These are phyloP conservation scores for Notocelia uddmanniana DNA, from an alignment of 2,888 invertebrate species.

Conservation along the genomic window DNA sequence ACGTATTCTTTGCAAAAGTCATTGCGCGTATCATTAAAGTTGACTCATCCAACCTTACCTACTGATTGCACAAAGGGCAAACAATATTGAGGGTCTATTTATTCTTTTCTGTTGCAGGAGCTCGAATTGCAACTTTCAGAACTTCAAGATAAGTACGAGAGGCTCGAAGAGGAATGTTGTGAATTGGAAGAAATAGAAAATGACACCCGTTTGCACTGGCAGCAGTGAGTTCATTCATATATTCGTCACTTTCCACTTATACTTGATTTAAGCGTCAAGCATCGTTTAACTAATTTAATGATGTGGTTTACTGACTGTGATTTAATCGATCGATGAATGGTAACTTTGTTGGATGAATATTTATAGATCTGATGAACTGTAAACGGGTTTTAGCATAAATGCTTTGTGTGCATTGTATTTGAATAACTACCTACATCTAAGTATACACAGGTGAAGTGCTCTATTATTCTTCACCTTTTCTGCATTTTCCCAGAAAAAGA, in stretches of 20 bases:
- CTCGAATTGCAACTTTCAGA: slow-evolving; percentile 84
- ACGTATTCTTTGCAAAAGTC: too few species aligned
- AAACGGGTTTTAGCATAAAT: not conserved
- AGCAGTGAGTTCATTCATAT: slow-evolving; percentile 74
- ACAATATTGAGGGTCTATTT: not conserved
- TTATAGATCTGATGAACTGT: slow-evolving; percentile 9
- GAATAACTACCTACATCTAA: not conserved
- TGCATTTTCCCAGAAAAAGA: not conserved
- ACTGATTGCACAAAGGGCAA: too few species aligned
- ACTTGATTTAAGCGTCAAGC: slow-evolving; percentile 14
- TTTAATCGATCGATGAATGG: slow-evolving; percentile 10
- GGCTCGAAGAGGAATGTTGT: slow-evolving; percentile 89
- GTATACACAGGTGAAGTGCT: not conserved
- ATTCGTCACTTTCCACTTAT: slow-evolving; percentile 28
- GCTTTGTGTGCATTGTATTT: not conserved
- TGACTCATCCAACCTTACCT: not conserved
- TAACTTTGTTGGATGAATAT: slow-evolving; percentile 5
- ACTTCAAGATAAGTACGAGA: slow-evolving; percentile 87
- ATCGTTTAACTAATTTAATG: slow-evolving; percentile 25
- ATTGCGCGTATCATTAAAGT: not conserved
- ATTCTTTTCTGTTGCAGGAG: slow-evolving; percentile 64
- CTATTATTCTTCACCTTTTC: not conserved
- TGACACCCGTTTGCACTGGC: slow-evolving; percentile 88
- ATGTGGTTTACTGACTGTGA: slow-evolving; percentile 6
- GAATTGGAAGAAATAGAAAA: slow-evolving; percentile 92